phyloP scores from a whole-genome alignment of 23 tunicate species.

The Phallusia fumigata region DNA sequence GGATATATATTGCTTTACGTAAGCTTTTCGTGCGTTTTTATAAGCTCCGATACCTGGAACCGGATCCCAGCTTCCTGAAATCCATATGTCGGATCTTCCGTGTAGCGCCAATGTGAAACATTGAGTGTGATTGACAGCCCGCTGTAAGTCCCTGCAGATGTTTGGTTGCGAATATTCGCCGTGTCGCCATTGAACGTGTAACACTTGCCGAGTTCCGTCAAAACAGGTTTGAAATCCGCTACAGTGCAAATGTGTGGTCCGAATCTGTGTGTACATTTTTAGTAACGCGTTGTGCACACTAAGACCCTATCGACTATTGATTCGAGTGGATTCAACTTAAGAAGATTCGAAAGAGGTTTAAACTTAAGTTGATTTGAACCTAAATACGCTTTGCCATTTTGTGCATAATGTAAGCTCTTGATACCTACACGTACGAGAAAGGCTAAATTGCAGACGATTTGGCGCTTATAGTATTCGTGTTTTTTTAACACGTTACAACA shows the following conservation, averaged over 20 bases:
- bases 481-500: no score
- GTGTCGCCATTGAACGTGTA: slow-evolving; percentile 26
- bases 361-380: no score
- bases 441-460: no score
- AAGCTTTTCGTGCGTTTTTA: background rate
- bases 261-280: slow-evolving; percentile 10
- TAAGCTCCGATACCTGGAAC: slow-evolving; percentile 21
- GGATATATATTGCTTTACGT: no score
- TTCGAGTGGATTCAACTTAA: no score
- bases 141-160: slow-evolving; percentile 11
- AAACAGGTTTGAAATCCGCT: slow-evolving; percentile 12
- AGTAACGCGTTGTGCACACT: no score
- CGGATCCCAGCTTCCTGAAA: slow-evolving; percentile 33
- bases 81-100: slow-evolving; percentile 41
- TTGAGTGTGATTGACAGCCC: slow-evolving; percentile 15
- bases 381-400: no score
- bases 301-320: no score
- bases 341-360: no score
- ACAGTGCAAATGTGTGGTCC: background rate
- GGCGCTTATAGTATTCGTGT: no score
- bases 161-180: background rate
- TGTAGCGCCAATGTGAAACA: slow-evolving; percentile 20
- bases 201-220: slow-evolving; percentile 35
- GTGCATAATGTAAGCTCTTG: no score
- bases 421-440: no score